These are phyloP conservation scores for Blastobasis adustella DNA, from an alignment of 2,888 invertebrate species.

Conservation along the genomic window DNA sequence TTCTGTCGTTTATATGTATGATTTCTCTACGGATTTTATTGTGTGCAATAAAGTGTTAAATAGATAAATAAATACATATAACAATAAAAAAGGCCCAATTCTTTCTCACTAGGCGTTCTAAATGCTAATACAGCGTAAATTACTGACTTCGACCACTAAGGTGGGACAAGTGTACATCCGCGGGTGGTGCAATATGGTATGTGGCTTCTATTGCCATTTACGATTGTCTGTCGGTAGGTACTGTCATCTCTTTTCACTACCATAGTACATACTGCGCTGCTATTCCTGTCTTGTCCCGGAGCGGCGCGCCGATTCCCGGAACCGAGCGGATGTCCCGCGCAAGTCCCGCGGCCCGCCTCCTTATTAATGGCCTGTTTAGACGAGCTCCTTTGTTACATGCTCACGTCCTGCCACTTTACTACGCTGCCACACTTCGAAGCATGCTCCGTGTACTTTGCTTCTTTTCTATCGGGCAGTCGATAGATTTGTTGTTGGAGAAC, in stretches of 20 bases:
- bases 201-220: slow-evolving; percentile 37
- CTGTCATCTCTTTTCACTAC: not conserved
- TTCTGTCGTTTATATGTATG: too few relatives aligned
- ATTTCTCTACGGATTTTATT: too few relatives aligned
- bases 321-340: slow-evolving; percentile 64
- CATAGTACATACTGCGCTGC: slow-evolving; percentile 22
- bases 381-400: slow-evolving; percentile 67
- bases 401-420: slow-evolving; percentile 60
- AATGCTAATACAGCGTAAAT: too few relatives aligned
- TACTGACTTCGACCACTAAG: too few relatives aligned
- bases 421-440: slow-evolving; percentile 20
- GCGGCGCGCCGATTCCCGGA: slow-evolving; percentile 61
- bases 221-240: too few relatives aligned
- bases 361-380: slow-evolving; percentile 73
- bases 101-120: too few relatives aligned
- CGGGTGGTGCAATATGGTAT: too few relatives aligned
- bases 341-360: slow-evolving; percentile 60
- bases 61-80: too few relatives aligned
- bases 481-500: slow-evolving; percentile 14
- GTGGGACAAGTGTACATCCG: not conserved
- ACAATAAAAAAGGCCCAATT: too few relatives aligned
- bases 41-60: too few relatives aligned
- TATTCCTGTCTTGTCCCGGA: slow-evolving; percentile 67
- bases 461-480: slow-evolving; percentile 16
- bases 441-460: slow-evolving; percentile 24